phyloP scores from a whole-genome alignment of 2,797 vertebrate species.

The Ctenopoma multispine region DNA sequence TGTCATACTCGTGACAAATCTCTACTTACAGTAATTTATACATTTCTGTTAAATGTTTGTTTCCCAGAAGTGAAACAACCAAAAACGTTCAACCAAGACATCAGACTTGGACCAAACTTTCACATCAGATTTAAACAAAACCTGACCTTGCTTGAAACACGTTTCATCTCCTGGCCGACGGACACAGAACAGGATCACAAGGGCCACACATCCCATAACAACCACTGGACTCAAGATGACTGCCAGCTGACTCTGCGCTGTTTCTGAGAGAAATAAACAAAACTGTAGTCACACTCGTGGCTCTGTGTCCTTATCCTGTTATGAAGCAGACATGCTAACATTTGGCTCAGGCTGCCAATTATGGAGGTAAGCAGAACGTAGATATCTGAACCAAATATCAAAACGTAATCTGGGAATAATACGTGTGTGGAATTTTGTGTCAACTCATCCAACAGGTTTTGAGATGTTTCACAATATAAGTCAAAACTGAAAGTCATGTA shows the following conservation, averaged over 20 bases:
- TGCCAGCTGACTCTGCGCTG: background rate
- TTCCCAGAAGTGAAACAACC: constrained; percentile 6
- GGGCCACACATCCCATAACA: constrained; percentile 27
- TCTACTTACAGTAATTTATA: constrained; percentile 24
- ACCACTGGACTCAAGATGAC: constrained; percentile 55
- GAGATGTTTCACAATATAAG: background rate
- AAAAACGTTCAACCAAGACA: constrained; percentile 10
- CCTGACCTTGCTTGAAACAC: constrained; percentile 71
- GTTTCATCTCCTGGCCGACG: constrained; percentile 29
- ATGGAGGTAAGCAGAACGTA: background rate
- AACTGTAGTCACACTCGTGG: background rate
- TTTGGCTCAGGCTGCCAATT: background rate
- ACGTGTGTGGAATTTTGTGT: background rate
- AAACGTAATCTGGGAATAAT: background rate
- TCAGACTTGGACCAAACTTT: background rate
- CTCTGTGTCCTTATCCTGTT: background rate
- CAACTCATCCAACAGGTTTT: too few relatives aligned
- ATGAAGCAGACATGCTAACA: background rate
- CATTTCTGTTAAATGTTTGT: constrained; percentile 18
- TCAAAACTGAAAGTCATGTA: too few relatives aligned
- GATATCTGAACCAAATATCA: background rate
- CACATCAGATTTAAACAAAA: constrained; percentile 8
- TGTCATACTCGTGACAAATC: constrained; percentile 13
- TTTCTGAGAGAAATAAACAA: constrained; percentile 37
- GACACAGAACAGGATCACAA: constrained; percentile 53